Evolutionary conservation across 2,888 invertebrate species (phyloP), one percentile per base, ranked within the genome.

Genomic region (Hyposoter didymator): DNA sequence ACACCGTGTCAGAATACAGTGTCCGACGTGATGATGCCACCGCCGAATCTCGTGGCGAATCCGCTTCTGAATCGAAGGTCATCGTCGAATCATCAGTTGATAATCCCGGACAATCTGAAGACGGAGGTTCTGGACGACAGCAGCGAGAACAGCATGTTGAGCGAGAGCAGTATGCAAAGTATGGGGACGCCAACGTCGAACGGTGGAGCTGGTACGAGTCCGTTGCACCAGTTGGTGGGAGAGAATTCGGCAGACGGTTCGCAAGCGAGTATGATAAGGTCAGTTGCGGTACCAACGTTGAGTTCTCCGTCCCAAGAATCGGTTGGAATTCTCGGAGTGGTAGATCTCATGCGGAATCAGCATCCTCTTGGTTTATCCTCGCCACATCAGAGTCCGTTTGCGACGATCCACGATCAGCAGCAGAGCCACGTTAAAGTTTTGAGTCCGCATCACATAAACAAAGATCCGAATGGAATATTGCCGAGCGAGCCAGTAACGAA

Each of bases 91-190:
- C 90, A 94, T 74, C 94, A 94, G 66, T 90, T 95, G 89, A 95
- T 96, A 67, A 92, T 95, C 79, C 95, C 95, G 39, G 96, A 96
- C 89, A 94, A 95, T 80, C 87, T 94, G 12, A 94, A 94, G 84
- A 93, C 96, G 69, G 96, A 97, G 94, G 94, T 96, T 69, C 93
- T 96, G 55, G 97, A 97, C 92, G 97, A 97, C 86, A 96, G 95
- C 88, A 97, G 97, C 90, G 96, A 97, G 92, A 95, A 95, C 88
- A 96, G 96, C 28, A 92, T 96, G 84, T 79, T 93, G 62, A 93
- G 94, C 83, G 94, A 94, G n/a, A 94, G 92, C 84, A 93, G 94
- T 39, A 92, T 94, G 88, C 92, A 94, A 66, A 92, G 91, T 47
- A 90, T 93, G 69, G 89, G 91, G 67, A 90, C 91, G 39, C 88